Percentiles rank a stretch among this genome's conserved stretches.
Conservation (phyloP, 2,888 invertebrate genomes). For the Dasypogon diadema region DNA sequence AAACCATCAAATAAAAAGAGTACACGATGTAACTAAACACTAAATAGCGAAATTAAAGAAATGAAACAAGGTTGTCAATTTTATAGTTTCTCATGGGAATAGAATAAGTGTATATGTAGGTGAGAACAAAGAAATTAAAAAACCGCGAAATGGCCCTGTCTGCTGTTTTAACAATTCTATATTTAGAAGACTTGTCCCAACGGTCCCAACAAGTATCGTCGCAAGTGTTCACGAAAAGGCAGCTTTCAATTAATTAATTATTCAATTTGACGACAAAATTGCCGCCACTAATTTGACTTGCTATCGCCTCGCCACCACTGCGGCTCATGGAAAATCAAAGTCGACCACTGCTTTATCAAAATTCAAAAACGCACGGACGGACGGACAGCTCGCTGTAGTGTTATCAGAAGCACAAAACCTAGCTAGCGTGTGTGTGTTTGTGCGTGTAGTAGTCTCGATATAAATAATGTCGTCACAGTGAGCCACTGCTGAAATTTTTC, state of each 20-base stretch:
- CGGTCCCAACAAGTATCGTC: neutral
- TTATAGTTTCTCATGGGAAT: too few species aligned
- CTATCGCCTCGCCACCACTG: neutral
- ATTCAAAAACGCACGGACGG: neutral
- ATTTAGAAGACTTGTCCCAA: neutral
- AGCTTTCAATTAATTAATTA: slow-evolving; percentile 33
- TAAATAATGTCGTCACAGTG: slow-evolving; percentile 2
- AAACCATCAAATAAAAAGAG: too few species aligned
- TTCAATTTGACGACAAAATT: slow-evolving; percentile 11
- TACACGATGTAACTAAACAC: too few species aligned
- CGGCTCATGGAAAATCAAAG: neutral
- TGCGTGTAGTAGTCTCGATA: neutral
- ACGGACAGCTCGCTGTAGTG: neutral
- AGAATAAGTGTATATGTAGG: neutral
- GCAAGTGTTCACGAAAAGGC: slow-evolving; percentile 5
- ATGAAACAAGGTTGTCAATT: too few species aligned
- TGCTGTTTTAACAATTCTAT: neutral
- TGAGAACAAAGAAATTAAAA: neutral
- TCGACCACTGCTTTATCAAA: neutral
- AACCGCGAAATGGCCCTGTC: neutral
- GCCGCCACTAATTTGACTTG: neutral
- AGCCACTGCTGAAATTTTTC: slow-evolving; percentile 27
- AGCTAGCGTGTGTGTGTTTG: slow-evolving; percentile 4
- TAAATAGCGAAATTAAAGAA: too few species aligned
- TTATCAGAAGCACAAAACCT: neutral